Evolutionary conservation across 2,113 vertebrate genomes (phyloP).

Genomic region (Axis porcinus): DNA sequence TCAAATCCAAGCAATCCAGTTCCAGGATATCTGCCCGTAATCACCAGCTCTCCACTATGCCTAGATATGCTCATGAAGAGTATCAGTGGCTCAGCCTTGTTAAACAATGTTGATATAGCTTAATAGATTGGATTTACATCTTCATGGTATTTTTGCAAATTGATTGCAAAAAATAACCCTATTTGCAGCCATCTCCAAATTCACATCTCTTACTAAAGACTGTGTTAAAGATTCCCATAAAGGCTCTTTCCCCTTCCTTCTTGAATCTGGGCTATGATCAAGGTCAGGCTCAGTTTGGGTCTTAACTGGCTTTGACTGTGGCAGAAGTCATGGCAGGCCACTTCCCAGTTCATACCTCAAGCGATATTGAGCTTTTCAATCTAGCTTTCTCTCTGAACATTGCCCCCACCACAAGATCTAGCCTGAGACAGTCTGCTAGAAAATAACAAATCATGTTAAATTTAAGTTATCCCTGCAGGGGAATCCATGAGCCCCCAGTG

Average conservation of each 20-base stretch:
- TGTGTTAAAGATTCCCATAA: background rate
- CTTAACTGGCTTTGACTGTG: background rate
- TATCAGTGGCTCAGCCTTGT: background rate
- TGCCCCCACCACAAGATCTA: background rate
- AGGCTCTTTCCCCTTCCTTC: background rate
- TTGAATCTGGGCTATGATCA: background rate
- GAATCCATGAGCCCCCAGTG: background rate
- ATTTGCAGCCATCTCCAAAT: background rate
- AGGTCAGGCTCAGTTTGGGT: background rate
- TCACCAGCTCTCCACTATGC: background rate
- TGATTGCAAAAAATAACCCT: background rate
- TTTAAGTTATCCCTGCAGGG: background rate
- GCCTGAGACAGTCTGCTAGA: background rate
- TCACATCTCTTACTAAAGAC: background rate
- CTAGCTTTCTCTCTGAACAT: background rate
- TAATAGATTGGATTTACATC: background rate
- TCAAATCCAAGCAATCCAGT: background rate
- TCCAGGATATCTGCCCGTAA: background rate
- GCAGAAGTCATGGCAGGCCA: background rate
- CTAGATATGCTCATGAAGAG: background rate
- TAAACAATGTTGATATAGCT: background rate
- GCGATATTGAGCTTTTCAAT: background rate
- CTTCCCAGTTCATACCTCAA: background rate
- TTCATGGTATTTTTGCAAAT: background rate
- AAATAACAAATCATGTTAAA: background rate